phyloP scores from a whole-genome alignment of 2,797 vertebrate genomes.

The Alca torda region DNA sequence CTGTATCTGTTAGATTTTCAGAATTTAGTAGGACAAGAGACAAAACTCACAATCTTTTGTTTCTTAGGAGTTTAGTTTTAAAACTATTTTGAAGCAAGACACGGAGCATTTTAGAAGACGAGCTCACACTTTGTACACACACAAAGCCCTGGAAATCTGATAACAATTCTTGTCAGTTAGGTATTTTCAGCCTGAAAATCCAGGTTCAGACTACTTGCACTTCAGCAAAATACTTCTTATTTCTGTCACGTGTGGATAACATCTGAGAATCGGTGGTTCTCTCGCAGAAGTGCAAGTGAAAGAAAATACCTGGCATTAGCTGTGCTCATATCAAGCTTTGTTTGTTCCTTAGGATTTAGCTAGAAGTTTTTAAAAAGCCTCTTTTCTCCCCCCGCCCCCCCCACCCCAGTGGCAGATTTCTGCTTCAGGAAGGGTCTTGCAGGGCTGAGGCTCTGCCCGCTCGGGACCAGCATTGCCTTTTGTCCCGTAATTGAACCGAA shows the following conservation, averaged over 20 bases:
- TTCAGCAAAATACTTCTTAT: not conserved
- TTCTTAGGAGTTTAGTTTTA: not conserved
- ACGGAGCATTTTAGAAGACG: not conserved
- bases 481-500: conserved; percentile 62
- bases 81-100: not conserved
- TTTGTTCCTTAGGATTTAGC: not conserved
- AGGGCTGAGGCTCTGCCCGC: not conserved
- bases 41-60: not conserved
- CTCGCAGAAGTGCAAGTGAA: not conserved
- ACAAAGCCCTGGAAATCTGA: not conserved
- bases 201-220: not conserved
- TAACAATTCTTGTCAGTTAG: not conserved
- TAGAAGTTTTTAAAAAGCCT: not conserved
- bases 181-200: not conserved
- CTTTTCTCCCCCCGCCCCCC: not conserved
- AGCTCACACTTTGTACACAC: not conserved
- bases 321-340: not conserved
- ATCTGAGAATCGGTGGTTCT: not conserved
- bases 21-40: not conserved
- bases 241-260: not conserved
- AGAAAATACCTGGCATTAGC: not conserved
- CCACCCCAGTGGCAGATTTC: not conserved
- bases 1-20: rapidly evolving
- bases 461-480: not conserved
- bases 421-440: not conserved